A percentile compares a stretch with the other conserved stretches of the same genome.
These are phyloP conservation scores for Frieseomelitta varia DNA, from an alignment of 1,140 invertebrate species.

Conservation along the genomic window DNA sequence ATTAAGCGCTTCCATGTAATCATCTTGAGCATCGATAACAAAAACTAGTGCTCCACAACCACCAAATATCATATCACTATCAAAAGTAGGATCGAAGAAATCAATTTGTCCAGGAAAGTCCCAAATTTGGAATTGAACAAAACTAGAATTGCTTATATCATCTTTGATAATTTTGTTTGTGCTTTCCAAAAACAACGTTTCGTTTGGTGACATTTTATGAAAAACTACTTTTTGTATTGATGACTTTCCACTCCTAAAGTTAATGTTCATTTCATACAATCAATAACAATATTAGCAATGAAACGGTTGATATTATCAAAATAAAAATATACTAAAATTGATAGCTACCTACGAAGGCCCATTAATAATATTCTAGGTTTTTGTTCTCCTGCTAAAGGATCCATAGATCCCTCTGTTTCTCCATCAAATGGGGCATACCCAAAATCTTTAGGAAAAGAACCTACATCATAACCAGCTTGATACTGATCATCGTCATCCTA, in stretches of 20 bases:
- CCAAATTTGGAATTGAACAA: constrained; percentile 99
- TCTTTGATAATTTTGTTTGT: constrained; percentile 99
- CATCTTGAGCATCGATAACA: constrained; percentile 99
- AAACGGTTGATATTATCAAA: background rate
- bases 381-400: constrained; percentile 86
- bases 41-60: constrained; percentile 98
- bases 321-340: background rate
- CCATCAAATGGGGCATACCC: constrained; percentile 94
- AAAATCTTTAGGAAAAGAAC: constrained; percentile 96
- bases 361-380: constrained; percentile 97
- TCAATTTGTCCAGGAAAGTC: constrained; percentile 99
- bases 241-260: constrained; percentile 97
- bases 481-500: constrained; percentile 81
- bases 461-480: constrained; percentile 85
- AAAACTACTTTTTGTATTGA: constrained; percentile 99
- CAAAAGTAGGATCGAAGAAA: constrained; percentile 97
- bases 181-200: constrained; percentile 99
- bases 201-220: constrained; percentile 99
- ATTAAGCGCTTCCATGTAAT: constrained; percentile 97
- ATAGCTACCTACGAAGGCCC: constrained; percentile 92
- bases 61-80: constrained; percentile 97
- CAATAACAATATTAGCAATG: background rate
- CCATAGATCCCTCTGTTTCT: constrained; percentile 85
- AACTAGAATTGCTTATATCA: constrained; percentile 98
- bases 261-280: background rate